Evolutionary conservation across 1,140 invertebrate genomes (phyloP).

Genomic region (Drosophila subobscura): DNA sequence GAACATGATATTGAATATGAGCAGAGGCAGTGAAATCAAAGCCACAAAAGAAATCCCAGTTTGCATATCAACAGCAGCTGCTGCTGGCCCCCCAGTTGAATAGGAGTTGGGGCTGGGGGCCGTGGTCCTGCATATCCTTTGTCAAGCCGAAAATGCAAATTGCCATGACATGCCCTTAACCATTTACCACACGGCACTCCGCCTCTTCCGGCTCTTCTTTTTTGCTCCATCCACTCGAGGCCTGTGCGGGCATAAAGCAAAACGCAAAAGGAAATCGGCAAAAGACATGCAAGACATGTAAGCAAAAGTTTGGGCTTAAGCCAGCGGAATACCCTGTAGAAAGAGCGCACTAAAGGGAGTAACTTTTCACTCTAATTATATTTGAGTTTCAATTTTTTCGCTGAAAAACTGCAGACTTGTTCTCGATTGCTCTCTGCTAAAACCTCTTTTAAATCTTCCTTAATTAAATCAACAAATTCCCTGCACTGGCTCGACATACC

Average conservation of each 20-base stretch:
- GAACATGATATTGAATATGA: slow-evolving; percentile 79
- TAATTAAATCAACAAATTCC: too few relatives aligned
- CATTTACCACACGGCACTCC: slow-evolving; percentile 70
- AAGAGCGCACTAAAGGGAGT: neutral
- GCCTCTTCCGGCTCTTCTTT: slow-evolving; percentile 24
- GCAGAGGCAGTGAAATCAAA: slow-evolving; percentile 69
- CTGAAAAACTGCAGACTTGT: too few relatives aligned
- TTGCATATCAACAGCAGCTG: slow-evolving; percentile 81
- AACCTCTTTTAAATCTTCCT: too few relatives aligned
- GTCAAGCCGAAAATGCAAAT: slow-evolving; percentile 81
- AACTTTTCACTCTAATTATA: neutral
- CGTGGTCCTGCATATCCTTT: slow-evolving; percentile 73
- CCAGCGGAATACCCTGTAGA: slow-evolving; percentile 10
- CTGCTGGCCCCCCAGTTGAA: slow-evolving; percentile 33
- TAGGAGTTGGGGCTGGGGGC: neutral
- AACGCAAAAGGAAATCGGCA: slow-evolving; percentile 72
- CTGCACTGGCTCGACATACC: too few relatives aligned
- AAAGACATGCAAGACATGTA: slow-evolving; percentile 39
- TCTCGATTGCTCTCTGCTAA: too few relatives aligned
- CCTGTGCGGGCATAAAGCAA: slow-evolving; percentile 63
- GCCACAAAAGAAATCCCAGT: slow-evolving; percentile 80
- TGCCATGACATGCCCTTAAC: slow-evolving; percentile 81
- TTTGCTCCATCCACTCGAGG: slow-evolving; percentile 28
- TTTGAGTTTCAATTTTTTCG: too few relatives aligned
- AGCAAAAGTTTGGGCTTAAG: neutral